These are phyloP conservation scores for Rutpela maculata DNA, from an alignment of 2,888 invertebrate genomes.

Conservation along the genomic window DNA sequence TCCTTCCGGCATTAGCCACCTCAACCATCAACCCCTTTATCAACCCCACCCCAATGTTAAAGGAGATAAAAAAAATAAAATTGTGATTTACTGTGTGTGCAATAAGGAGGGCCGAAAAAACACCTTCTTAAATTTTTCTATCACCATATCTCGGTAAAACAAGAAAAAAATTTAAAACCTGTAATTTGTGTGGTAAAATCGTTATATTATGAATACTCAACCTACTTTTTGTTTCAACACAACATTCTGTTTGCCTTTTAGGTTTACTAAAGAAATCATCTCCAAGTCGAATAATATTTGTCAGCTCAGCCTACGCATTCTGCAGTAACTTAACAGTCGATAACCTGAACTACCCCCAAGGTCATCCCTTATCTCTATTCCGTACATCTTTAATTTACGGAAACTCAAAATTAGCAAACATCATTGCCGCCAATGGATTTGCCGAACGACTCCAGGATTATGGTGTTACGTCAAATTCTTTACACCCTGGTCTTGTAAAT, in stretches of 20 bases:
- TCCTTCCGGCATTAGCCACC: no score
- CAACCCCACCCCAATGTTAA: no score
- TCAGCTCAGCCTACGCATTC: conserved; percentile 65
- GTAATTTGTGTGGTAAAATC: no score
- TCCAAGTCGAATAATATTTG: conserved; percentile 69
- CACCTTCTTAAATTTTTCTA: no score
- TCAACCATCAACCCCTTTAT: no score
- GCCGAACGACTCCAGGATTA: conserved; percentile 65
- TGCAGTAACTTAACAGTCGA: conserved; percentile 63
- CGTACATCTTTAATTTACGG: conserved; percentile 63
- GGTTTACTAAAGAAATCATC: conserved; percentile 69
- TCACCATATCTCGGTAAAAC: no score
- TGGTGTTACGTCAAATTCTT: conserved; percentile 69
- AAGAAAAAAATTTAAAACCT: no score
- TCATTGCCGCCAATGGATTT: conserved; percentile 69
- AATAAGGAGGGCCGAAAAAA: no score
- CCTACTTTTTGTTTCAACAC: neutral
- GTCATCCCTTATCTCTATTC: conserved; percentile 58
- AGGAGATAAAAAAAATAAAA: no score
- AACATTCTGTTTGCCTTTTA: conserved; percentile 51
- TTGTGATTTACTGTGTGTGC: no score
- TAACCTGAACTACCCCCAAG: conserved; percentile 64
- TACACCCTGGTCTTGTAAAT: conserved; percentile 70
- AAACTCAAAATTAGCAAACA: conserved; percentile 70
- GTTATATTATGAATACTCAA: neutral